These are phyloP conservation scores for Imbricaverruca yamaguchii DNA, from an alignment of 2,888 invertebrate genomes.

Conservation along the genomic window DNA sequence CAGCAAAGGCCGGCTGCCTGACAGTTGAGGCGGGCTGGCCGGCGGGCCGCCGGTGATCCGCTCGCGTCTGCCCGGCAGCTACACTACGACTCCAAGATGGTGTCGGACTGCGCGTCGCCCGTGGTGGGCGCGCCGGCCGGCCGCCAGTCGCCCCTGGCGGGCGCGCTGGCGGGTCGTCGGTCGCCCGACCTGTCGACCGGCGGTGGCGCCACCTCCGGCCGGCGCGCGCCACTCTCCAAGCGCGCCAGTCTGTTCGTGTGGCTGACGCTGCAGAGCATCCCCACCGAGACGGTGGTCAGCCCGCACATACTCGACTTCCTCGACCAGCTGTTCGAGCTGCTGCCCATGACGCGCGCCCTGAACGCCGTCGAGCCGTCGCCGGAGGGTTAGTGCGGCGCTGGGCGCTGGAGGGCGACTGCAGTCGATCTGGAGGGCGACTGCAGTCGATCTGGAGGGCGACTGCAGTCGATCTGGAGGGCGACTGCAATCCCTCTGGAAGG, in stretches of 20 bases:
- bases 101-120: neutral
- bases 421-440: too few relatives aligned
- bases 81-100: slow-evolving; percentile 21
- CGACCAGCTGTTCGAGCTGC: slow-evolving; percentile 93
- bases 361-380: neutral
- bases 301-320: slow-evolving; percentile 94
- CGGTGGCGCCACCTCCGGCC: neutral
- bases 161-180: too few relatives aligned
- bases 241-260: slow-evolving; percentile 82
- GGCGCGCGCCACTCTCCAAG: slow-evolving; percentile 24
- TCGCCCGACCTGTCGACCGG: too few relatives aligned
- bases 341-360: slow-evolving; percentile 52
- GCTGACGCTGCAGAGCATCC: slow-evolving; percentile 94
- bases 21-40: too few relatives aligned
- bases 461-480: too few relatives aligned
- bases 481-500: too few relatives aligned
- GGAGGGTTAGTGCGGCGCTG: slow-evolving; percentile 7
- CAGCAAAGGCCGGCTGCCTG: too few relatives aligned
- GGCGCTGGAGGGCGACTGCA: too few relatives aligned
- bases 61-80: neutral
- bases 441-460: too few relatives aligned
- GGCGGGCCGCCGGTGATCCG: too few relatives aligned
- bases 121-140: neutral
- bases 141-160: too few relatives aligned
- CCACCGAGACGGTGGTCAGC: slow-evolving; percentile 94